phyloP scores from a whole-genome alignment of 2,888 invertebrate species.

The Lepetodrilus schrolli region DNA sequence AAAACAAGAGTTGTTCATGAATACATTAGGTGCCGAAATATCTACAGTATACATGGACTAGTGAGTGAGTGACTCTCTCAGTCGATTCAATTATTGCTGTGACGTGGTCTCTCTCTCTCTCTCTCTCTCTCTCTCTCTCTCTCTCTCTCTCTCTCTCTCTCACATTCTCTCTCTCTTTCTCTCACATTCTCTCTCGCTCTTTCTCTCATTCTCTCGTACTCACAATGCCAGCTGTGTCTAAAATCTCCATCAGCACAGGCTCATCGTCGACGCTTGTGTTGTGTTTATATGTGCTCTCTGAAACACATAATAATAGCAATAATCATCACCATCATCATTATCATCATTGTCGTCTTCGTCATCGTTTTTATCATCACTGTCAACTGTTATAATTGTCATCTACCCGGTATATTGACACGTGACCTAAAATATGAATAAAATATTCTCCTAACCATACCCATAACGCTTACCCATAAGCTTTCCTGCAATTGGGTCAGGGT shows the following conservation, averaged over 20 bases:
- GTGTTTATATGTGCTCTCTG: slow-evolving; percentile 68
- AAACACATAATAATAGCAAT: slow-evolving; percentile 31
- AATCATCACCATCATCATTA: neutral
- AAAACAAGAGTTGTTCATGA: too few relatives aligned
- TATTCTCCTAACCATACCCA: too few relatives aligned
- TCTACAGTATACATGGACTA: too few relatives aligned
- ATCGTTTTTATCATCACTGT: too few relatives aligned
- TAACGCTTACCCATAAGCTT: too few relatives aligned
- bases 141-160: too few relatives aligned
- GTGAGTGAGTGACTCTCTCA: neutral
- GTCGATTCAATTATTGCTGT: neutral
- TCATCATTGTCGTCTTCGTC: too few relatives aligned
- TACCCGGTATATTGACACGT: too few relatives aligned
- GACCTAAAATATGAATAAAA: too few relatives aligned
- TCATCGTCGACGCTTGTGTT: slow-evolving; percentile 70
- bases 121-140: neutral
- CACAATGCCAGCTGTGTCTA: slow-evolving; percentile 74
- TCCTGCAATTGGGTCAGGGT: too few relatives aligned
- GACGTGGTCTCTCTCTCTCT: neutral
- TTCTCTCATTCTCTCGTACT: neutral
- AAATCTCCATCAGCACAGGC: slow-evolving; percentile 66
- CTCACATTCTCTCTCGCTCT: neutral
- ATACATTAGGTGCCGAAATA: too few relatives aligned
- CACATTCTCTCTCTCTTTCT: neutral
- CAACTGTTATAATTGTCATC: too few relatives aligned